Conservation (phyloP, 2,113 vertebrate genomes). For the Rallus limicola region DNA sequence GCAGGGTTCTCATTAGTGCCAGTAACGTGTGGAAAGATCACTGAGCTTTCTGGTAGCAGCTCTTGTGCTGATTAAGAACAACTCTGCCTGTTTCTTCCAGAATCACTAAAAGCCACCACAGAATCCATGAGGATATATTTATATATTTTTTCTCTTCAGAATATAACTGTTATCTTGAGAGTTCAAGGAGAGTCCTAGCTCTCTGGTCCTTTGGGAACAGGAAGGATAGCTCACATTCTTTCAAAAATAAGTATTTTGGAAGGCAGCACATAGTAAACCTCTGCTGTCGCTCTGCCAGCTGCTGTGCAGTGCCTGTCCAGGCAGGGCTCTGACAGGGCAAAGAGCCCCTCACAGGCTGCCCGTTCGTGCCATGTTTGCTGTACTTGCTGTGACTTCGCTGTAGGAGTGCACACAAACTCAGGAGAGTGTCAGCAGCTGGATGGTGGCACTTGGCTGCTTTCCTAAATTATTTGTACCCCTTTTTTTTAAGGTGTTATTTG, state of each 20-base stretch:
- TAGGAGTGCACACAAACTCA: not conserved
- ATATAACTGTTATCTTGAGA: not conserved
- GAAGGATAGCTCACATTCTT: not conserved
- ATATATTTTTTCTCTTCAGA: not conserved
- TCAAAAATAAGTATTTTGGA: not conserved
- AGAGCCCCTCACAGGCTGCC: not conserved
- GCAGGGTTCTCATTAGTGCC: not conserved
- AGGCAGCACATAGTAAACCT: not conserved
- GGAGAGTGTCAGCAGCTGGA: not conserved
- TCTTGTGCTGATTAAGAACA: not conserved
- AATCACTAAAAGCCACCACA: not conserved
- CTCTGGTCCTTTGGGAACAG: not conserved
- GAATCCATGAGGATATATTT: not conserved
- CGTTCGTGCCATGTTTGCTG: not conserved
- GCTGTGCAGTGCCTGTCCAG: not conserved
- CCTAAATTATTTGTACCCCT: not conserved
- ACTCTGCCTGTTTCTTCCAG: not conserved
- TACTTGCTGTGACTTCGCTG: not conserved
- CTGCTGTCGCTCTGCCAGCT: not conserved
- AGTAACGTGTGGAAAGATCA: not conserved
- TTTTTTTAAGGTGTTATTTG: not conserved
- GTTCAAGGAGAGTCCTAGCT: not conserved
- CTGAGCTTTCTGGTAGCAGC: not conserved
- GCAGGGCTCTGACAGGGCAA: not conserved
- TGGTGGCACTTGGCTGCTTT: not conserved